Conservation (phyloP, 2,113 vertebrate genomes). For the Scomber japonicus region DNA sequence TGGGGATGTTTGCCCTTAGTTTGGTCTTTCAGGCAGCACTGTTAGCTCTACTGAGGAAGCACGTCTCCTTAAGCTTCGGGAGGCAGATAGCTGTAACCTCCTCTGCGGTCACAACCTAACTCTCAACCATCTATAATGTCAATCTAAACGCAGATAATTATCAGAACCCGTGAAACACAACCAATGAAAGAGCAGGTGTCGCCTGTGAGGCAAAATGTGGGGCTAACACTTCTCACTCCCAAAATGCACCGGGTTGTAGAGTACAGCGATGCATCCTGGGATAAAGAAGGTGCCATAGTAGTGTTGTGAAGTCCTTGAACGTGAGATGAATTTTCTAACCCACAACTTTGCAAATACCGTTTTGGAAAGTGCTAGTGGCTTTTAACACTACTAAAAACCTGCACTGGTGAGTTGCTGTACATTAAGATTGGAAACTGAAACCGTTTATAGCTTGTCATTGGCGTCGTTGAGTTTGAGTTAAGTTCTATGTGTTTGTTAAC, state of each 20-base stretch:
- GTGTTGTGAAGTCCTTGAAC: constrained; percentile 32
- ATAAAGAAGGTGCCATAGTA: constrained; percentile 72
- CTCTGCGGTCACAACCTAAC: neutral
- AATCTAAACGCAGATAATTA: neutral
- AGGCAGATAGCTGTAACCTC: too few relatives aligned
- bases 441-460: fast-evolving
- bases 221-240: fast-evolving
- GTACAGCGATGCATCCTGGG: constrained; percentile 75
- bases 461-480: neutral
- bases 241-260: neutral
- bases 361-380: neutral
- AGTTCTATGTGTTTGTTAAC: neutral
- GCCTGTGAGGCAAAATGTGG: constrained; percentile 25
- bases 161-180: fast-evolving
- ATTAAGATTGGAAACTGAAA: neutral
- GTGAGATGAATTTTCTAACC: constrained; percentile 44
- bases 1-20: fast-evolving
- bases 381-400: neutral
- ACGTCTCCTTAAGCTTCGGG: neutral
- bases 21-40: constrained; percentile 15
- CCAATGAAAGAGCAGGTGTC: fast-evolving
- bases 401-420: constrained; percentile 53
- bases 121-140: neutral
- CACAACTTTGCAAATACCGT: neutral
- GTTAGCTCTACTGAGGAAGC: neutral